A percentile compares a stretch with the other conserved stretches of the same genome.
These are phyloP conservation scores for Caretta caretta DNA, from an alignment of 2,113 vertebrate genomes.

Conservation along the genomic window DNA sequence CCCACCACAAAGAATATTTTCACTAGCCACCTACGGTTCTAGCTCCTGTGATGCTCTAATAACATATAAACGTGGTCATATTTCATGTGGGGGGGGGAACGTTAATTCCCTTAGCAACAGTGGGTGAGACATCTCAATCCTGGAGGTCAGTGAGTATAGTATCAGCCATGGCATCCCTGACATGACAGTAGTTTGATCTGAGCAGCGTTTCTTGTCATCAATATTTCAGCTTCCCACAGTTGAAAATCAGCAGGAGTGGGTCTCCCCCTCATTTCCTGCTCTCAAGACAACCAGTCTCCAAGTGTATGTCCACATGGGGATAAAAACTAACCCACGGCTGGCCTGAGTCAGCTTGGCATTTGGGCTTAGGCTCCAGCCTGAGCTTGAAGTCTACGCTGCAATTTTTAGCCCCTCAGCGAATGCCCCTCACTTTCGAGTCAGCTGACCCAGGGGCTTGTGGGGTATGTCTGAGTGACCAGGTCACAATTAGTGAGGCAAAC, in stretches of 20 bases:
- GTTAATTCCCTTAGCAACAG: neutral
- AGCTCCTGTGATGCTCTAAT: neutral
- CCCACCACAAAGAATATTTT: neutral
- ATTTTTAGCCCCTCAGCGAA: too few relatives aligned
- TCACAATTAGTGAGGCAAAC: neutral
- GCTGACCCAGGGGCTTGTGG: too few relatives aligned
- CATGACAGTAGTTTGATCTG: neutral
- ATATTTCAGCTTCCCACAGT: neutral
- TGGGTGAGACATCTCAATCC: neutral
- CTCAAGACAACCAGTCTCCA: neutral
- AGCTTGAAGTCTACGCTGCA: too few relatives aligned
- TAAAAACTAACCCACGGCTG: neutral
- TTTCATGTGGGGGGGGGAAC: neutral
- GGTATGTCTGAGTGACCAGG: neutral
- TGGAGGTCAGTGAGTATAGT: neutral
- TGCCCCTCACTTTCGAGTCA: too few relatives aligned
- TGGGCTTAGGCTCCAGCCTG: too few relatives aligned
- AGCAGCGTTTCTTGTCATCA: neutral
- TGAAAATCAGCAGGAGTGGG: neutral
- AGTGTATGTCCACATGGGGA: neutral
- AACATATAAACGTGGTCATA: fast-evolving
- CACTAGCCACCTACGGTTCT: neutral
- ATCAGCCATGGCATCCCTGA: neutral
- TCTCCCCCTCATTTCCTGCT: neutral
- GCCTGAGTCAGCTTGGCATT: too few relatives aligned